Evolutionary conservation across 2,797 vertebrate genomes (phyloP).

Genomic region (Brachyrhaphis roseni): DNA sequence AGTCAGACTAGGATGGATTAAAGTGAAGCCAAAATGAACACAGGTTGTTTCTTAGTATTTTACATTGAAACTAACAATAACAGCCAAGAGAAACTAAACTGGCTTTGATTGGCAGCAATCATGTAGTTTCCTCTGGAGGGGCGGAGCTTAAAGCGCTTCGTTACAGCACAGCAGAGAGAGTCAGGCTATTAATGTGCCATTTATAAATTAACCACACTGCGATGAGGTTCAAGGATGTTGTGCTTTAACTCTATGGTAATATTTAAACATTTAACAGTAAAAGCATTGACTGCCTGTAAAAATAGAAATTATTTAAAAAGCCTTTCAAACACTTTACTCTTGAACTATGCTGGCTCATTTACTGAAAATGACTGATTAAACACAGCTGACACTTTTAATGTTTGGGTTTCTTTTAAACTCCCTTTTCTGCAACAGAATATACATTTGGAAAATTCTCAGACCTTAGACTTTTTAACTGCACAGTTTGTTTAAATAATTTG

Average conservation of each 20-base stretch:
- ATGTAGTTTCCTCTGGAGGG: background rate
- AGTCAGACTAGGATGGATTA: background rate
- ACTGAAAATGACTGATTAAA: background rate
- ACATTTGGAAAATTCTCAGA: background rate
- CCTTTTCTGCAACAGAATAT: too few species aligned
- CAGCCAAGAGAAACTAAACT: background rate
- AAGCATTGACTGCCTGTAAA: background rate
- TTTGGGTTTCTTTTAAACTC: too few species aligned
- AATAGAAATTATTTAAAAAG: background rate
- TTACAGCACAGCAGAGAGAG: background rate
- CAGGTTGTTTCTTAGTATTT: too few species aligned
- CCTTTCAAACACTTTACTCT: background rate
- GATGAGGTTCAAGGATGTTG: background rate
- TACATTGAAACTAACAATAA: background rate
- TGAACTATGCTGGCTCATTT: background rate
- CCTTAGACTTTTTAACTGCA: too few species aligned
- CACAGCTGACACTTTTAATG: background rate
- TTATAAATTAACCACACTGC: background rate
- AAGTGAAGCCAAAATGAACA: background rate
- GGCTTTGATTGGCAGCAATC: background rate
- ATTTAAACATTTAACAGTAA: background rate
- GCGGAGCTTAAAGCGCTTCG: background rate
- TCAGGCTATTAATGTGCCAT: background rate
- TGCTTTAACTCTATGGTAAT: background rate
- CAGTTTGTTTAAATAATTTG: background rate